Base-by-base conservation (phyloP, 2,113 vertebrate genomes). In the Gambusia holbrooki region DNA sequence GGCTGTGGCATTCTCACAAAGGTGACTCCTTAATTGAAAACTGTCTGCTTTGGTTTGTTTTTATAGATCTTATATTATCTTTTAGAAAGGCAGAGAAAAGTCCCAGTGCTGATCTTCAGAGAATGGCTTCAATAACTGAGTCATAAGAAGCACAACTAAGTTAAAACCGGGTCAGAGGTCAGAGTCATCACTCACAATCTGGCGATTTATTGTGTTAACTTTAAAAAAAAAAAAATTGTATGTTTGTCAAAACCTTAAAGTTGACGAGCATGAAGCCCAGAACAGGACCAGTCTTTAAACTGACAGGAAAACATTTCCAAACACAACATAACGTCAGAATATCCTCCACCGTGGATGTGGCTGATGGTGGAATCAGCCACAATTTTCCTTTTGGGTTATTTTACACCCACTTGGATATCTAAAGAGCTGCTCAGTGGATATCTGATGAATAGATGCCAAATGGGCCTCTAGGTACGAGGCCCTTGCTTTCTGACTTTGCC, bases 381-480 rank as follows among this genome's bases (percentile, higher is more conserved):
- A 79, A 77, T 72, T 82, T 78, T 75, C 58, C 69, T 69, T 74
- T 84, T 29, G 37, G 73, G 68, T 48, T 9, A 10, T 84, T 84
- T 83, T 73, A n/a, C 65, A 63, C 64, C 79, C 64, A 83, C 81
- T 77, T 29, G 13, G 30, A 77, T 84, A 29, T 58, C 54, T 84
- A 29, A 64, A 79, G 76, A 74, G 74, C 75, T 61, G 67, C 77
- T 81, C 70, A 66, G 70, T 69, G 80, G 83, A 71, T 76, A 73
- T 51, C 81, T 74, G 86, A 87, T 80, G 76, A 87, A 85, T 73
- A 85, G 58, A 76, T 70, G 70, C 79, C 67, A 84, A 85, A 80
- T 54, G 80, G 51, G 64, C 77, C 71, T 87, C 45, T 62, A 79
- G n/a, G 62, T 45, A 58, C 81, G 62, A 77, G 73, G 82, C 78